These are phyloP conservation scores for Oreocharis arfaki DNA, from an alignment of 2,113 vertebrate genomes.

Conservation along the genomic window DNA sequence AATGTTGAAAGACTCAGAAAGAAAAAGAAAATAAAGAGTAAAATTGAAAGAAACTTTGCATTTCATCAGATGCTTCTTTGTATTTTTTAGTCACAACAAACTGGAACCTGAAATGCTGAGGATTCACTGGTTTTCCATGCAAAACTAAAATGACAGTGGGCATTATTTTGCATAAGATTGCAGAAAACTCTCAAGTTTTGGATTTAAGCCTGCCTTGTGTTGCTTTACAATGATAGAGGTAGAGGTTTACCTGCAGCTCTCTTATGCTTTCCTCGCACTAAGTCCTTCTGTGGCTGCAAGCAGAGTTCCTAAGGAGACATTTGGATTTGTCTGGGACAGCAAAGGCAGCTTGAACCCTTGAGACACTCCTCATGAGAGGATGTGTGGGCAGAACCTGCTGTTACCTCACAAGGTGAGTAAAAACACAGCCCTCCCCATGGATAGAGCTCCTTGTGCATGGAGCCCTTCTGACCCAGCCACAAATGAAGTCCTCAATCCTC, in stretches of 20 bases:
- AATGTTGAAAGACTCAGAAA: neutral
- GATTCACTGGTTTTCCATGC: neutral
- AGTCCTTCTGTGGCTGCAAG: neutral
- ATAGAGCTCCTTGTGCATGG: neutral
- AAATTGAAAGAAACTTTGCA: neutral
- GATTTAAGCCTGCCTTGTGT: neutral
- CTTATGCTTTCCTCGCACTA: neutral
- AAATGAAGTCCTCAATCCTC: neutral
- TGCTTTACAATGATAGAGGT: neutral
- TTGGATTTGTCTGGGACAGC: neutral
- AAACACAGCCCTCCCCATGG: neutral
- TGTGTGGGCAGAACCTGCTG: neutral
- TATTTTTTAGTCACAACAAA: neutral
- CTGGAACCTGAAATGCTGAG: neutral
- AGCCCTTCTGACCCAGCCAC: neutral
- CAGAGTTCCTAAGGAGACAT: neutral
- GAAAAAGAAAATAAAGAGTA: neutral
- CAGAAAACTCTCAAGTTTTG: rapidly evolving
- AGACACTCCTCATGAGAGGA: neutral
- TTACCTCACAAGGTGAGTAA: neutral
- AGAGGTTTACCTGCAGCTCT: neutral
- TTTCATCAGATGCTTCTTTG: neutral
- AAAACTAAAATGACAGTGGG: neutral
- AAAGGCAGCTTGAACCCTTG: neutral
- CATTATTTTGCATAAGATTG: neutral